Percentiles rank a stretch among this genome's conserved stretches.
phyloP scores from a whole-genome alignment of 2,113 vertebrate species.

The Callithrix jacchus region DNA sequence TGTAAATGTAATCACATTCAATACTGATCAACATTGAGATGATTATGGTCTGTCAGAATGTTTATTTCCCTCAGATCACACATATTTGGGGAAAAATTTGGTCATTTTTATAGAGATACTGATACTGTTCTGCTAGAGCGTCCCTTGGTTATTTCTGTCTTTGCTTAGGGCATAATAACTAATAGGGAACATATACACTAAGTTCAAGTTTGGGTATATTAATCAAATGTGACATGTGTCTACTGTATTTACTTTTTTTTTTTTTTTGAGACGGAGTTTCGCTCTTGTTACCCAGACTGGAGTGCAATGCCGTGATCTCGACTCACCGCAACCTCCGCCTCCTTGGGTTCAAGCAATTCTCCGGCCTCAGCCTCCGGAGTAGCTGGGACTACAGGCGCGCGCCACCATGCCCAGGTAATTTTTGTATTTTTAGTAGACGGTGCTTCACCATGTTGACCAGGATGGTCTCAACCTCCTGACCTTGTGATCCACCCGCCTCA shows the following conservation, averaged over 20 bases:
- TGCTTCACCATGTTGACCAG: too few species aligned
- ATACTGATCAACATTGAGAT: neutral
- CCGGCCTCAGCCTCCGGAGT: too few species aligned
- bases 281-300: too few species aligned
- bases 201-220: neutral
- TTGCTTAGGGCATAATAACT: neutral
- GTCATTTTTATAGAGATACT: neutral
- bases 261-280: too few species aligned
- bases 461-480: too few species aligned
- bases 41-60: neutral
- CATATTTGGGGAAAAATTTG: neutral
- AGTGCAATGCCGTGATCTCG: too few species aligned
- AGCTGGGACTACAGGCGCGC: too few species aligned
- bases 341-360: too few species aligned
- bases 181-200: neutral
- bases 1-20: neutral
- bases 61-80: neutral
- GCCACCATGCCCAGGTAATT: too few species aligned
- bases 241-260: neutral
- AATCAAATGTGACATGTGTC: slow-evolving; percentile 26
- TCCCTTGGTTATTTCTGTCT: neutral
- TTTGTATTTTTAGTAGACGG: too few species aligned
- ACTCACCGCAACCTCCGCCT: too few species aligned
- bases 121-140: neutral
- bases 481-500: too few species aligned